Evolutionary conservation across 2,888 invertebrate genomes (phyloP), one percentile per base, ranked within the genome.

Genomic region (Phytoseiulus persimilis): DNA sequence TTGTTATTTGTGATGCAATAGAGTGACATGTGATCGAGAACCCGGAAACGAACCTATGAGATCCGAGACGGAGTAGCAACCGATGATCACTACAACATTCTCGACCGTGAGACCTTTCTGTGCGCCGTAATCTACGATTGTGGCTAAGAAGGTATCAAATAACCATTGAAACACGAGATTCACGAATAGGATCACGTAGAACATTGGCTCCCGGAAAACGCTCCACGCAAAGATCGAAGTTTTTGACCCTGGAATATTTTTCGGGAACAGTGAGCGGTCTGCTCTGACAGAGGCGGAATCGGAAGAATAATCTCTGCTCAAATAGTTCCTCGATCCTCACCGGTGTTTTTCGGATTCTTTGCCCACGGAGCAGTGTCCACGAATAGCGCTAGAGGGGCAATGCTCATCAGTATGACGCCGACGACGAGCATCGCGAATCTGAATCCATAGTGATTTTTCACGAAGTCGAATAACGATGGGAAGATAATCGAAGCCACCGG

Each of bases 131-230:
- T 83, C 83, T 11, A 83, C 83, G 33, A 83, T 31, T 31, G 83
- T 83, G 18, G 83, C 83, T 23, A 83, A 31, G 33, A 83, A 83
- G 18, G 83, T 83, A 33, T 83, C 83, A 31, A 83, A 83, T 14
- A 33, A 18, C 83, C 83, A 83, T 33, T 83, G 83, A 31, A 83
- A 83, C 83, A 83, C 83, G 33, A 83, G 32, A 28, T 83, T 83
- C 32, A 33, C 83, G 18, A 18, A 83, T 11, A 83, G 31, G n/a
- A 83, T 83, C 31, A 83, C 83, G 33, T 83, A 83, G 18, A 83
- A 83, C 83, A 83, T 83, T 11, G 83, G 83, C 83, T 32, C 33
- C 11, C 33, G 83, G 83, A 83, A 83, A 83, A 83, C 33, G 31
- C 33, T 33, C 83, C 83, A 83, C 28, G 31, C 11, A 31, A 83